Evolutionary conservation across 2,797 vertebrate genomes (phyloP), one percentile per base, ranked within the genome.

Genomic region (Hydrophis major): DNA sequence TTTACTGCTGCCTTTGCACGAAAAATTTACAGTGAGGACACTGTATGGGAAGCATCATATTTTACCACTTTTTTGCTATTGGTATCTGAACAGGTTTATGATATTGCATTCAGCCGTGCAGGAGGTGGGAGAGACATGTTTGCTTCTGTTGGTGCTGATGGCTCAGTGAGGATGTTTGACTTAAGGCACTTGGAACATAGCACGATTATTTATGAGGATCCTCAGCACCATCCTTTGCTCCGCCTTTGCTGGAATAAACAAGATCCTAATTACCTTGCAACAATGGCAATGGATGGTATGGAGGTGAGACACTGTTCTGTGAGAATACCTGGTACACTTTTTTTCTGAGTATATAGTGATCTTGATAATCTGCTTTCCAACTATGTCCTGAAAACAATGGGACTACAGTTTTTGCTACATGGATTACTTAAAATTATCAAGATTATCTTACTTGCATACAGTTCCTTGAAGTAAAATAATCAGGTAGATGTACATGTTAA

Each of bases 201-300:
- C 98, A 99, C 99, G 97, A 99, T 99, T 96, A 99, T 99, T 96
- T 99, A 99, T 0, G 99, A 99, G 96, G 99, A 99, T 96, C 99
- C 99, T 0, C 99, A 99, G 96, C 99, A 99, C 96, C 99, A 99
- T 95, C 99, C 99, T 0, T 97, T 99, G 95, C 99, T 99, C 56
- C 98, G 99, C 37, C 99, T 99, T 95, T 99, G 99, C 98, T 99
- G 99, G 99, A 99, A 99, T 96, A 99, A 99, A 94, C 99, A 99
- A 97, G 99, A 99, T 96, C 99, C 99, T 94, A 99, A 99, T 97
- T 99, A 99, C 89, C 97, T 99, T 91, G 99, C 99, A 22, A 99
- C 99, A 0, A 99, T 99, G 99, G 99, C 99, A 94, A 99, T 99
- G 99, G 99, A 99, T 0, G 99, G 99, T 95, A 99, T 99, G 99